Conservation (phyloP, 2,888 invertebrate species). For the Microctonus hyperodae region DNA sequence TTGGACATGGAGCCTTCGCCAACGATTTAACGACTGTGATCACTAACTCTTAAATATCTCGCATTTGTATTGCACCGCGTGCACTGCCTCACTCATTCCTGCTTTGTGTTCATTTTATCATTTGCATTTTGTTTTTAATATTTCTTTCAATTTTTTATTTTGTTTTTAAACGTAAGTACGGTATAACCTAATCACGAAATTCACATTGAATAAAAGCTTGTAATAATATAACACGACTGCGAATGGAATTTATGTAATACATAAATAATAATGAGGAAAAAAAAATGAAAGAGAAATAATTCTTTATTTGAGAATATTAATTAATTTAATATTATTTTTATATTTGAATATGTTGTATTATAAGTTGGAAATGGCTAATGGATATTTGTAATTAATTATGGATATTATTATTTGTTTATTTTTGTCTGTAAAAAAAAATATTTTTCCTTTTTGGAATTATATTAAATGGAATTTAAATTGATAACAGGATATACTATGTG, state of each 20-base stretch:
- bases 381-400: background rate
- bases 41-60: slow-evolving; percentile 49
- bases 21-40: slow-evolving; percentile 48
- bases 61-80: slow-evolving; percentile 44
- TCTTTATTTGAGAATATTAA: too few relatives aligned
- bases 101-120: background rate
- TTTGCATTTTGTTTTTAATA: slow-evolving; percentile 2
- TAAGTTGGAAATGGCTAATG: too few relatives aligned
- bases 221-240: background rate
- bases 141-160: background rate
- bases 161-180: background rate
- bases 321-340: too few relatives aligned
- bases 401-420: background rate
- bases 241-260: slow-evolving; percentile 12
- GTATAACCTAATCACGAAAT: background rate
- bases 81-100: slow-evolving; percentile 23
- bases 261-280: too few relatives aligned
- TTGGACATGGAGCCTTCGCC: slow-evolving; percentile 44
- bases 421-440: background rate
- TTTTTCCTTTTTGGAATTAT: background rate
- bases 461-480: slow-evolving; percentile 10
- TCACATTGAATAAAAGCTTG: slow-evolving; percentile 1
- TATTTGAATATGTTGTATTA: too few relatives aligned
- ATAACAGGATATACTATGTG: slow-evolving; percentile 28
- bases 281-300: too few relatives aligned